Evolutionary conservation across 1,140 invertebrate species (phyloP), one percentile per base, ranked within the genome.

Genomic region (Polypedilum pembai): DNA sequence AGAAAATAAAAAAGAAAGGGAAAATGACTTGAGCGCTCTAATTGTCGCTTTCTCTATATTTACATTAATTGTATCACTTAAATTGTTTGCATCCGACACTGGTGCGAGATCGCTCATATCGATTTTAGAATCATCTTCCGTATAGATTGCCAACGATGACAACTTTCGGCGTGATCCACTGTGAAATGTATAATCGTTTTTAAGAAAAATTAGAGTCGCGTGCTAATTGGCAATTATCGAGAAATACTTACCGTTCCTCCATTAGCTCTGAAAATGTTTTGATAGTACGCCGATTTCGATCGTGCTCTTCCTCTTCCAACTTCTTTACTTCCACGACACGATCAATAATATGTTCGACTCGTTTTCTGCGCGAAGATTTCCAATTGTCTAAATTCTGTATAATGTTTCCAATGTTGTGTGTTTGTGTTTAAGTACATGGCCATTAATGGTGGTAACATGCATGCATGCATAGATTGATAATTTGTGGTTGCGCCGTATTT

Each of bases 241-340:
- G 65, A n/a, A 74, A 21, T 15, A 74, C 83, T 85, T 82, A 92
- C 89, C 93, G 90, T 82, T 95, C 93, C 82, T 94, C 92, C 85
- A 95, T 88, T 88, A 97, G 96, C 84, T 97, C 93, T 80, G 88
- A 94, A 85, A 96, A 98, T 63, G 94, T 96, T 86, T 96, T 96
- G 80, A 89, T 91, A 82, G 92, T 89, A 80, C 87, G 86, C 78
- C 89, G 86, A 76, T 85, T 86, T 79, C 87, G 85, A 83, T 86
- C 88, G 80, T 91, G 87, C 79, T 93, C 89, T 81, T 92, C 90
- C 78, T 91, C 83, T 83, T 91, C 90, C 78, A 93, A 86, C 82
- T 92, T 92, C 79, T 94, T 93, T 76, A 94, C 92, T 84, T 95
- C 93, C 40, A 94, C 92, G 41, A 92, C 92, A 76, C 93, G 86